These are phyloP conservation scores for Thymelicus sylvestris DNA, from an alignment of 2,888 invertebrate species.

Conservation along the genomic window DNA sequence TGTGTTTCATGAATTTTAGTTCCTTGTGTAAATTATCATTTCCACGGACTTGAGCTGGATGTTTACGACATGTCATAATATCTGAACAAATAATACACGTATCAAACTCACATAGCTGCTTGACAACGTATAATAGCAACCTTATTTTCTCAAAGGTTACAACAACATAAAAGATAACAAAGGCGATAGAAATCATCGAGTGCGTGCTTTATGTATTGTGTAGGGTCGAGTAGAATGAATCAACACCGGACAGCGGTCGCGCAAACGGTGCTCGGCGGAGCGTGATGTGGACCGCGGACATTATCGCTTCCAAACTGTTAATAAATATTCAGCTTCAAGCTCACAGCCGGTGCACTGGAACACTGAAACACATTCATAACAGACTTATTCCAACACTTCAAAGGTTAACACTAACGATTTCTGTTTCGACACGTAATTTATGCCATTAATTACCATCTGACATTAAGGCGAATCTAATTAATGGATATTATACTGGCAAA, in stretches of 20 bases:
- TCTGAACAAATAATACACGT: no score
- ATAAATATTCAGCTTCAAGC: conserved; percentile 45
- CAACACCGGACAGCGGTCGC: conserved; percentile 49
- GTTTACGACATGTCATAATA: no score
- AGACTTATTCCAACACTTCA: not conserved
- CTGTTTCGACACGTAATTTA: conserved; percentile 11
- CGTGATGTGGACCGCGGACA: conserved; percentile 54
- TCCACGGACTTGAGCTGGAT: no score
- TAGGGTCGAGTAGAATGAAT: conserved; percentile 42
- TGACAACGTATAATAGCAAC: no score
- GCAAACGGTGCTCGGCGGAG: conserved; percentile 54
- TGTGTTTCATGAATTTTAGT: no score
- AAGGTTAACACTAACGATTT: conserved; percentile 2
- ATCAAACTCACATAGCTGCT: no score
- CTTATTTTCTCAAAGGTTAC: not conserved
- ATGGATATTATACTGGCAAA: conserved; percentile 30
- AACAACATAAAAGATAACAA: conserved; percentile 7
- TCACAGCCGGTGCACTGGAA: conserved; percentile 6
- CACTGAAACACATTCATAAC: conserved; percentile 5
- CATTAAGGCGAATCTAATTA: conserved; percentile 33
- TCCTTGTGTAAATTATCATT: no score
- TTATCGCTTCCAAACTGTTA: conserved; percentile 53
- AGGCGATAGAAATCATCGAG: conserved; percentile 14
- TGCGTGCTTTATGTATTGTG: conserved; percentile 29
- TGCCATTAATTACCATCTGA: conserved; percentile 31